phyloP scores from a whole-genome alignment of 2,888 invertebrate genomes.

The Boloria selene region DNA sequence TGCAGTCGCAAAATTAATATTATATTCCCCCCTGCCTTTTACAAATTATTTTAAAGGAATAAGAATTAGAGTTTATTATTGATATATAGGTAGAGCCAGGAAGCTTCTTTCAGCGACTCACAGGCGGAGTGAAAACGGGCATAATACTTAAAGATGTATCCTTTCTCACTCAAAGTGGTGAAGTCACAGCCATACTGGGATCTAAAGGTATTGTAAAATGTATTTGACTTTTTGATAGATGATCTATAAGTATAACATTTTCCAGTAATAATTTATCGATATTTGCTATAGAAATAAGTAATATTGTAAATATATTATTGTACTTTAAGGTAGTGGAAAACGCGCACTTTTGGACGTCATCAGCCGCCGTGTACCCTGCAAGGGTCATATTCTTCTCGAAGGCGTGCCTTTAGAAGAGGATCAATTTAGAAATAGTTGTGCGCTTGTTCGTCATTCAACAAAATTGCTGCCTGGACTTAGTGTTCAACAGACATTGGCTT shows the following conservation, averaged over 20 bases:
- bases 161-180: constrained; percentile 94
- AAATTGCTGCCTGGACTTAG: constrained; percentile 92
- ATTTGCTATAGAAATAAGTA: too few species aligned
- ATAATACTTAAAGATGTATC: constrained; percentile 96
- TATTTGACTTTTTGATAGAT: background rate
- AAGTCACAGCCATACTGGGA: constrained; percentile 95
- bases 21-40: too few species aligned
- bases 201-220: constrained; percentile 87
- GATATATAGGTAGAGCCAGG: constrained; percentile 87
- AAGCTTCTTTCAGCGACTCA: constrained; percentile 87
- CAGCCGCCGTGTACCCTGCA: constrained; percentile 89
- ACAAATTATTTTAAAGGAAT: background rate
- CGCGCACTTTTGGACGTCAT: constrained; percentile 96
- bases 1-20: too few species aligned
- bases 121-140: constrained; percentile 90
- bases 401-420: constrained; percentile 91
- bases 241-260: too few species aligned
- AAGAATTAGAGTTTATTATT: background rate
- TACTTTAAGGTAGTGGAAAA: constrained; percentile 93
- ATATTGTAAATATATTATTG: background rate
- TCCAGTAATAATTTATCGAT: background rate
- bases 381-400: constrained; percentile 95
- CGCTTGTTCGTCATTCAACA: constrained; percentile 93
- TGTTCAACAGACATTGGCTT: constrained; percentile 91
- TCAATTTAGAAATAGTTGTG: constrained; percentile 92